Evolutionary conservation across 2,888 invertebrate genomes (phyloP), one percentile per base, ranked within the genome.

Genomic region (Dugesia japonica): DNA sequence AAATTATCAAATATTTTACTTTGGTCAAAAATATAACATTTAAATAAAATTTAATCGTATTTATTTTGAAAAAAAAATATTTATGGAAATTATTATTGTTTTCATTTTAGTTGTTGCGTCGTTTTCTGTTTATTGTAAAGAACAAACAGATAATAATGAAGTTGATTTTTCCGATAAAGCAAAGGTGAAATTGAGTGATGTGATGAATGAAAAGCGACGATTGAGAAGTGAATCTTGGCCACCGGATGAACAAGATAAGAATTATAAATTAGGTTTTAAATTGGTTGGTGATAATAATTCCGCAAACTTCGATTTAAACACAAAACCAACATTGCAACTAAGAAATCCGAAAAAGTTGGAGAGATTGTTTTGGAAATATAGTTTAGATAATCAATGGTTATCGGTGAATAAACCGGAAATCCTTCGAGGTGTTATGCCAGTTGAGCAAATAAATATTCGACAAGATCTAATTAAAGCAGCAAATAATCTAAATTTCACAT

Each of bases 191-290:
- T n/a, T 56, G 7, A 56, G 56, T n/a, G 23, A 56, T 23, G 23
- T 56, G 7, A 56, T 56, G 56, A 56, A 56, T 56, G 56, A 56
- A n/a, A 56, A 56, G 17, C 56, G 56, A 9, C 56, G 56, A n/a
- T 56, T n/a, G 56, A 56, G 56, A 56, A 56, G 56, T 56, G 56
- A 56, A n/a, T 56, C 56, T 7, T 56, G 56, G 56, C 56, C 56
- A 23, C 56, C 56, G 4, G 56, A 56, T 23, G 56, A 56, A 20
- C 56, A 56, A 23, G 56, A 56, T n/a, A 56, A 56, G 23, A 56
- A 56, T 23, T 56, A 13, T n/a, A 56, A 56, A n/a, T 56, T 56
- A n/a, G 56, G 56, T n/a, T 9, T 56, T n/a, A 56, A 56, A 56
- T 56, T 56, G 17, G 17, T 56, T n/a, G 56, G 56, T 23, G 56